These are phyloP conservation scores for Pangasius djambal DNA, from an alignment of 2,797 vertebrate genomes.

Conservation along the genomic window DNA sequence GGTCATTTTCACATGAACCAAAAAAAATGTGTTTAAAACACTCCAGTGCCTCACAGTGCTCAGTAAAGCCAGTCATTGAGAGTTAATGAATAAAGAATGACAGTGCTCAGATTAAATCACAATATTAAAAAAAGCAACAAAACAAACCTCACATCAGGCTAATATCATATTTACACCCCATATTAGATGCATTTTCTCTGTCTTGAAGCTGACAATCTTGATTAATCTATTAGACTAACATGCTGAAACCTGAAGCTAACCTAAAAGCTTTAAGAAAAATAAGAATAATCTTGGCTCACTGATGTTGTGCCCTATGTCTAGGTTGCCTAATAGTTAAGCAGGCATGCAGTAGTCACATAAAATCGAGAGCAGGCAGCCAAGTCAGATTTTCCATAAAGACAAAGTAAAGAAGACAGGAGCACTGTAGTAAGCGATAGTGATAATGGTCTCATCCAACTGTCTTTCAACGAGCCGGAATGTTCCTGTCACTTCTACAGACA, in stretches of 20 bases:
- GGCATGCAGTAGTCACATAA: constrained; percentile 9
- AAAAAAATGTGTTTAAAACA: background rate
- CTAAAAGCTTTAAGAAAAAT: background rate
- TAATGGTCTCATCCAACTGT: background rate
- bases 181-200: background rate
- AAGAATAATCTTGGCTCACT: background rate
- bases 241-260: background rate
- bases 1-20: background rate
- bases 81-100: constrained; percentile 1
- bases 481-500: background rate
- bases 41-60: background rate
- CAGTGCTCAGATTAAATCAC: background rate
- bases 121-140: background rate
- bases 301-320: constrained; percentile 1
- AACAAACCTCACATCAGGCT: background rate
- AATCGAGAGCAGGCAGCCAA: constrained; percentile 10
- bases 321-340: background rate
- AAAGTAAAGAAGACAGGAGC: background rate
- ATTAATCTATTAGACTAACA: background rate
- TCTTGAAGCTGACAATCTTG: background rate
- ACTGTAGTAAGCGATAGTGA: too few relatives aligned
- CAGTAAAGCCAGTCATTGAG: background rate
- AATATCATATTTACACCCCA: background rate
- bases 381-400: constrained; percentile 16
- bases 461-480: background rate